Base-by-base conservation (phyloP, 2,888 invertebrate species). In the Hesperia comma region DNA sequence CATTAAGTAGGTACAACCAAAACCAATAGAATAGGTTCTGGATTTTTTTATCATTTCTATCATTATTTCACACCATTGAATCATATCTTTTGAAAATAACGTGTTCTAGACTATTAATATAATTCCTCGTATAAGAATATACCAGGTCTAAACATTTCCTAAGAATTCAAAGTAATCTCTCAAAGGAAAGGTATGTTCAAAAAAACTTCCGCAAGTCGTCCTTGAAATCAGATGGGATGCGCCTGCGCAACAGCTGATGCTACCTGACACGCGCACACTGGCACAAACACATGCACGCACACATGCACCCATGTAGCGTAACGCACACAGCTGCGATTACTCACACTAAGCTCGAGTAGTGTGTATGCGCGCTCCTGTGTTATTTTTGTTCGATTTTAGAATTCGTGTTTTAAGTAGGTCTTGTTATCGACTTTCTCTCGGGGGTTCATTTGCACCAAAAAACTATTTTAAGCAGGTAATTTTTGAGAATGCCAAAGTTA, bases 201-300 rank as follows among this genome's bases (percentile, higher is more conserved):
- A 76, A 72, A 77, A 76, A 79, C 79, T 79, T 75, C 78, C 79
- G 83, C 86, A 79, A 72, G 78, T 72, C 83, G 91, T 83, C 92
- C 92, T 92, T 92, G 90, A 91, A 86, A 85, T 92, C 92, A 92
- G 91, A 90, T 92, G 92, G 89, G 85, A 80, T 83, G 84, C 80
- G 81, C 79, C 67, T 70, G 82, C 74, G 79, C 82, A 86, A 91
- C 92, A 92, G 92, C 92, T 92, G 92, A 92, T 88, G 85, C 78
- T 91, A 90, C 90, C 90, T 90, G 90, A 85, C 81, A 81, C 84
- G 74, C 75, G 73, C 79, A 77, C 79, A 72, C 78, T 72, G 72
- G 72, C 72, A 17, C 61, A 69, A 58, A 53, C 67, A 61, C 70
- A n/a, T n/a, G n/a, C n/a, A n/a, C n/a, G n/a, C n/a, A n/a, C n/a